Conservation (phyloP, 2,888 invertebrate genomes). For the Nysson spinosus region DNA sequence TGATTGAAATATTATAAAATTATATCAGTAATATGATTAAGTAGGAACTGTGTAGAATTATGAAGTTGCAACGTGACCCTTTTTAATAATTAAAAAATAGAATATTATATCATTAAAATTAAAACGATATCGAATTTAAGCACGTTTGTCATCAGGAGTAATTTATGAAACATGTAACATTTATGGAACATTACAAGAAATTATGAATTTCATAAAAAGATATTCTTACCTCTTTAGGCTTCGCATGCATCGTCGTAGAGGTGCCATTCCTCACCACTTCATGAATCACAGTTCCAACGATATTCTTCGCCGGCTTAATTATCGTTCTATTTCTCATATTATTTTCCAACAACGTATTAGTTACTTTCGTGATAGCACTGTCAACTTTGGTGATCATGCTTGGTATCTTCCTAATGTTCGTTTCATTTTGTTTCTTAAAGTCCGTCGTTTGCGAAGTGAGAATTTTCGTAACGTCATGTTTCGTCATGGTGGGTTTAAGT, state of each 20-base stretch:
- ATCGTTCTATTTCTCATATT: conserved; percentile 15
- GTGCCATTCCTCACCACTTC: conserved; percentile 57
- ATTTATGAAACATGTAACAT: too few relatives aligned
- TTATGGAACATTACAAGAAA: too few relatives aligned
- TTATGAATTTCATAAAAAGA: too few relatives aligned
- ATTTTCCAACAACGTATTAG: conserved; percentile 44
- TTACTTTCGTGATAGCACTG: conserved; percentile 58
- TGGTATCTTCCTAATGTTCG: conserved; percentile 19
- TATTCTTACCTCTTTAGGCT: conserved; percentile 73
- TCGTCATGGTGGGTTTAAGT: conserved; percentile 25
- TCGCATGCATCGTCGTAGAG: conserved; percentile 56
- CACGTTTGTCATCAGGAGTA: too few relatives aligned
- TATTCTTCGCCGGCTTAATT: conserved; percentile 56
- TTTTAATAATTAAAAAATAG: too few relatives aligned
- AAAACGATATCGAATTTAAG: too few relatives aligned
- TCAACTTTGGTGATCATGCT: conserved; percentile 56
- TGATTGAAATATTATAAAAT: too few relatives aligned
- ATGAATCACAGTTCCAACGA: conserved; percentile 46
- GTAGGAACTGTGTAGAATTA: too few relatives aligned
- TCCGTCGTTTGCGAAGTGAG: conserved; percentile 27
- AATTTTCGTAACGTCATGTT: conserved; percentile 31
- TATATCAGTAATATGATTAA: too few relatives aligned
- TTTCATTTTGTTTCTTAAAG: conserved; percentile 26
- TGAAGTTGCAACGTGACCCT: too few relatives aligned
- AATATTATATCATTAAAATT: too few relatives aligned